Evolutionary conservation across 2,797 vertebrate species (phyloP), one percentile per base, ranked within the genome.

Genomic region (Lepus oiostolus): DNA sequence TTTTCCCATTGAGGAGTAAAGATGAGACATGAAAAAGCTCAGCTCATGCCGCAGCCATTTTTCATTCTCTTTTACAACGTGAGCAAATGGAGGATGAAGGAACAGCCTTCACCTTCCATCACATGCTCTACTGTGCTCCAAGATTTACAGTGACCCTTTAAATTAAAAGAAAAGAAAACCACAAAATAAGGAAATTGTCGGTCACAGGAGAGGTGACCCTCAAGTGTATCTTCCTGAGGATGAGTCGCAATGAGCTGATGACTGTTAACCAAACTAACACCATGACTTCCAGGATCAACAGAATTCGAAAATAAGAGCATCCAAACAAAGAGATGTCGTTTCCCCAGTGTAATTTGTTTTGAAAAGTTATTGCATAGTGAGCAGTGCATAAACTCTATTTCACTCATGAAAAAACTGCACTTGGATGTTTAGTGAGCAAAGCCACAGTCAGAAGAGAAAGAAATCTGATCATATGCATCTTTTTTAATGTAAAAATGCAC

Each of bases 401-500:
- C 47, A 82, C 76, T 97, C 88, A 65, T 91, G 84, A 97, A 21
- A 97, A 96, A 97, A 95, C 9, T 24, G 85, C 58, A 79, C 19
- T 90, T 67, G 92, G 79, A 28, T 11, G 91, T 92, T 89, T 74
- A 93, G 47, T 71, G 90, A 96, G 71, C 11, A n/a, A 96, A 97
- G 38, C 14, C 68, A 85, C 71, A 96, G 91, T 95, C 65, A 88
- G 71, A 95, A 97, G 77, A 91, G 68, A 85, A 97, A 92, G 4
- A 76, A 82, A 96, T 96, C 85, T 60, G 91, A 85, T 38, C 79
- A 81, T 91, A 97, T 97, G 90, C 58, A 96, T 79, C 0, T 74
- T 94, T 97, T 93, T 96, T 91, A 92, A 96, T 62, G 82, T 83
- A 95, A 97, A 97, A 97, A 96, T 35, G 85, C 71, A 32, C 68